phyloP scores from a whole-genome alignment of 2,113 vertebrate species.

The Arizona elegans region DNA sequence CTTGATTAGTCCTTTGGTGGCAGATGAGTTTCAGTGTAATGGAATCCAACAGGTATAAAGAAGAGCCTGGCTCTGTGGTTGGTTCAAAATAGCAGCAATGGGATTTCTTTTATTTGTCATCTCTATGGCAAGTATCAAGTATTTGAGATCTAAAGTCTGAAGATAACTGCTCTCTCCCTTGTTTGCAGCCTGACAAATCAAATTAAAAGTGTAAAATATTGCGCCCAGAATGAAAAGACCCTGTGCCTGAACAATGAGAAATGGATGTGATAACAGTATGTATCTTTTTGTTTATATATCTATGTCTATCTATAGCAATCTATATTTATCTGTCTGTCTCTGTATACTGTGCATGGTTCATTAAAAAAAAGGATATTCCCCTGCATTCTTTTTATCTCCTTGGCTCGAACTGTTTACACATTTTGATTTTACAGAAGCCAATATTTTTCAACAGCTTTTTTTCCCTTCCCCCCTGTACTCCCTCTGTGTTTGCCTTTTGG shows the following conservation, averaged over 20 bases:
- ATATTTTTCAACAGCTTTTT: not conserved
- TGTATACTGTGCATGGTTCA: not conserved
- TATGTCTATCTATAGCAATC: not conserved
- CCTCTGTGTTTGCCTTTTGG: not conserved
- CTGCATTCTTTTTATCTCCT: not conserved
- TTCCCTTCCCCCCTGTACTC: too few species aligned
- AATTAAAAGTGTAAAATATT: conserved; percentile 29
- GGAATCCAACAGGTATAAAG: conserved; percentile 41
- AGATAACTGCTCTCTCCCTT: conserved; percentile 14
- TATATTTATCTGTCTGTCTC: not conserved
- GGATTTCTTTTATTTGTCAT: conserved; percentile 31
- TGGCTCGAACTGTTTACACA: not conserved
- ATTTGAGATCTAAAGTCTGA: not conserved
- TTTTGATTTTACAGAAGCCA: not conserved
- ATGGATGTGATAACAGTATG: not conserved
- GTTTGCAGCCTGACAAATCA: conserved; percentile 6
- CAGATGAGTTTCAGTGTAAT: conserved; percentile 27
- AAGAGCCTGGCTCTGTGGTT: conserved; percentile 30
- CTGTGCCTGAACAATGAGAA: conserved; percentile 12
- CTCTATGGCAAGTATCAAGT: not conserved
- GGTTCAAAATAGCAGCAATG: not conserved
- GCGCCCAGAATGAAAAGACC: not conserved
- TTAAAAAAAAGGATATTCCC: not conserved
- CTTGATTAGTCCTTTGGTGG: conserved; percentile 47
- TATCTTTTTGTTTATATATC: not conserved